Evolutionary conservation across 2,797 vertebrate species (phyloP).

Genomic region (Phataginus tricuspis): DNA sequence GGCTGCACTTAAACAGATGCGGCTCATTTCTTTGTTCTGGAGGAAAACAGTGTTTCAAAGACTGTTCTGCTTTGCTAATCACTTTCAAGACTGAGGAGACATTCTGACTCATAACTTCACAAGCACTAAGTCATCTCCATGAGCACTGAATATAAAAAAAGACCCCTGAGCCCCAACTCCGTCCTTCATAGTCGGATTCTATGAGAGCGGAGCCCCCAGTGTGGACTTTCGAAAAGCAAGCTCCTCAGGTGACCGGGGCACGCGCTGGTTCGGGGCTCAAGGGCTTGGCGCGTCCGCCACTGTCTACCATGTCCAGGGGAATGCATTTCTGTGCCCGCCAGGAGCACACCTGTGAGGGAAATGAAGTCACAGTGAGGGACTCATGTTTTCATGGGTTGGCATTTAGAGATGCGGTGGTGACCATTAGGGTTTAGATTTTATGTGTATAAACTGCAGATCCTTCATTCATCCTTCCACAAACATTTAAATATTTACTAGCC

Average conservation of each 20-base stretch:
- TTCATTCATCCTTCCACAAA: background rate
- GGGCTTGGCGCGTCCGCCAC: too few relatives aligned
- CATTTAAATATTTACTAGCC: background rate
- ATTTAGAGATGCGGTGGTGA: background rate
- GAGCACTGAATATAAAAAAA: slow-evolving; percentile 1
- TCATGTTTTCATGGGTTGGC: background rate
- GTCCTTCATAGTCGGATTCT: background rate
- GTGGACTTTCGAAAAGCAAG: background rate
- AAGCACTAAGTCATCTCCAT: background rate
- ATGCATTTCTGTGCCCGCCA: background rate
- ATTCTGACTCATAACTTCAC: slow-evolving; percentile 59
- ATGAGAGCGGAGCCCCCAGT: background rate
- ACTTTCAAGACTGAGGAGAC: slow-evolving; percentile 57
- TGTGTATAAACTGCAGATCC: background rate
- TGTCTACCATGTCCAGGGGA: background rate
- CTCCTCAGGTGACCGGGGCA: background rate
- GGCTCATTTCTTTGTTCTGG: slow-evolving; percentile 58
- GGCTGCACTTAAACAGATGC: slow-evolving; percentile 61
- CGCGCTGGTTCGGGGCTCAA: background rate
- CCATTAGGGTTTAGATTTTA: background rate
- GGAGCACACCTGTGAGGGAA: background rate
- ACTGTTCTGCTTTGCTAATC: slow-evolving; percentile 49
- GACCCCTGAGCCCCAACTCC: background rate
- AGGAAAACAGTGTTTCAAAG: slow-evolving; percentile 62
- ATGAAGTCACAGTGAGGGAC: background rate